phyloP scores from a whole-genome alignment of 2,797 vertebrate species.

The Odontamblyopus lacepedii region DNA sequence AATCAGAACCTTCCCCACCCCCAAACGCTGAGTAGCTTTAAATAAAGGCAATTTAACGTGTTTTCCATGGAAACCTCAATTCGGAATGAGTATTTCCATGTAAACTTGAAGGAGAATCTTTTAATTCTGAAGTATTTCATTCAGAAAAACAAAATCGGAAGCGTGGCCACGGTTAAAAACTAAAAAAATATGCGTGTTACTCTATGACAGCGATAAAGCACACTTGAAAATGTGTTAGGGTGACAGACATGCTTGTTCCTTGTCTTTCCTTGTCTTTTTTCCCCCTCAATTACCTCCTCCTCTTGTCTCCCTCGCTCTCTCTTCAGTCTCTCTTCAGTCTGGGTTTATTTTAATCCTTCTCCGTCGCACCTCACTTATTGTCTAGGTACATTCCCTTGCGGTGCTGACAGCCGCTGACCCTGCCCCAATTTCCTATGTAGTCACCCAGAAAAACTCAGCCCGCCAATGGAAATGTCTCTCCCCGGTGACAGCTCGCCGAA shows the following conservation, averaged over 20 bases:
- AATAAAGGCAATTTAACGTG: too few relatives aligned
- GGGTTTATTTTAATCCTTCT: slow-evolving; percentile 54
- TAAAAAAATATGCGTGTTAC: too few relatives aligned
- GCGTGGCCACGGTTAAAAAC: too few relatives aligned
- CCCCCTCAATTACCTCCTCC: slow-evolving; percentile 44
- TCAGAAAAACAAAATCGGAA: too few relatives aligned
- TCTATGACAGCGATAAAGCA: too few relatives aligned
- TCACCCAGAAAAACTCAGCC: slow-evolving; percentile 46
- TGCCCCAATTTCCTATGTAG: slow-evolving; percentile 63
- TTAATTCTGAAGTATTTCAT: too few relatives aligned
- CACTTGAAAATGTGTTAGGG: too few relatives aligned
- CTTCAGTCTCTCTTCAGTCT: slow-evolving; percentile 33
- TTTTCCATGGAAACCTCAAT: too few relatives aligned
- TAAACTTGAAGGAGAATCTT: too few relatives aligned
- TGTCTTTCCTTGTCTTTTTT: slow-evolving; percentile 34
- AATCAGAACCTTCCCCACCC: too few relatives aligned
- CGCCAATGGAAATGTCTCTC: slow-evolving; percentile 60
- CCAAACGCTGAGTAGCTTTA: too few relatives aligned
- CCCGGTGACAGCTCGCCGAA: slow-evolving; percentile 49
- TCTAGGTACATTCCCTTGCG: slow-evolving; percentile 51
- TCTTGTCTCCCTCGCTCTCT: background rate
- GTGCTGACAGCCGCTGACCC: slow-evolving; percentile 58
- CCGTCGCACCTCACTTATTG: slow-evolving; percentile 51
- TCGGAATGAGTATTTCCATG: too few relatives aligned
- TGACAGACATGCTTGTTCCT: slow-evolving; percentile 14